These are phyloP conservation scores for Nomada flava DNA, from an alignment of 2,888 invertebrate genomes.

Conservation along the genomic window DNA sequence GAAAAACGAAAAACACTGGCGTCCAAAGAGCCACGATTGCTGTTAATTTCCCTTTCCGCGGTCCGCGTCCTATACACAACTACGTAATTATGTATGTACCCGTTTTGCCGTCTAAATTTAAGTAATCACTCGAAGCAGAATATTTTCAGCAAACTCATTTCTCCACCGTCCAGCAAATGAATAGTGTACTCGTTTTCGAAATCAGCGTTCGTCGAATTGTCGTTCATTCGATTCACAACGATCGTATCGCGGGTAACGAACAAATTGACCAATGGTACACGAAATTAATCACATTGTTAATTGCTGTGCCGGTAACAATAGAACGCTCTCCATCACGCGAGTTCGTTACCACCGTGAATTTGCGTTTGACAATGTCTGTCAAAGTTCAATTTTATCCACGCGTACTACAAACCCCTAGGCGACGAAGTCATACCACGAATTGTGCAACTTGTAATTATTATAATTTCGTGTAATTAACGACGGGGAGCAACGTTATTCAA, in stretches of 20 bases:
- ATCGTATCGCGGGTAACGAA: neutral
- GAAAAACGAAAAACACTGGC: constrained; percentile 47
- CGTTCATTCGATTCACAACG: neutral
- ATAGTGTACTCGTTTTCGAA: neutral
- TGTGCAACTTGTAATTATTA: no score
- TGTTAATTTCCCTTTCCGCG: constrained; percentile 5
- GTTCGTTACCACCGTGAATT: neutral
- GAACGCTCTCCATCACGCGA: neutral
- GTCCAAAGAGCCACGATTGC: constrained; percentile 4
- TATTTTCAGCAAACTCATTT: no score
- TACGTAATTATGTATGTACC: neutral
- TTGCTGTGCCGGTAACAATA: neutral
- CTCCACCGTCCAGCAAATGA: no score
- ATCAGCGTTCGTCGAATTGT: neutral
- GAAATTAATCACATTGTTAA: constrained; percentile 22
- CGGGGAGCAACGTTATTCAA: no score
- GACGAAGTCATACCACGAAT: no score
- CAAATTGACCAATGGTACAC: constrained; percentile 16
- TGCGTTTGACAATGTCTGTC: neutral
- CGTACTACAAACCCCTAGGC: neutral
- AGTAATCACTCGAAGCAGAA: no score
- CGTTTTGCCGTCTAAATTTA: no score
- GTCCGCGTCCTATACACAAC: no score
- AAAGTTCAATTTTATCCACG: neutral
- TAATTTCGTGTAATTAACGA: no score